phyloP scores from a whole-genome alignment of 2,797 vertebrate genomes.

The Menidia menidia region DNA sequence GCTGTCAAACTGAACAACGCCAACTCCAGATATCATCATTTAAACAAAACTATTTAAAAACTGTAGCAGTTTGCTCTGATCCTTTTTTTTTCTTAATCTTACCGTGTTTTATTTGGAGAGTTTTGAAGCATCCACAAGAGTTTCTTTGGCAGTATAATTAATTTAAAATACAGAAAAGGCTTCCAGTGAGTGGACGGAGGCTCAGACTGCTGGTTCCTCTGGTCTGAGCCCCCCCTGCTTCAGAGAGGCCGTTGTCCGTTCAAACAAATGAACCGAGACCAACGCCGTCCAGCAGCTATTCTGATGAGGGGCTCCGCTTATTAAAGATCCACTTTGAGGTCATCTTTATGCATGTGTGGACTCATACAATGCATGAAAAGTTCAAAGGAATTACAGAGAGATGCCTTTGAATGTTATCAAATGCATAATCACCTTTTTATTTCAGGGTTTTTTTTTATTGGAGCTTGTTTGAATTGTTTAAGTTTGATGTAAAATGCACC shows the following conservation, averaged over 20 bases:
- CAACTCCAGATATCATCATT: not conserved
- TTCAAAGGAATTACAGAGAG: not conserved
- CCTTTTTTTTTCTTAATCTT: constrained; percentile 31
- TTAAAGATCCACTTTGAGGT: not conserved
- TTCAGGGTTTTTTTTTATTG: not conserved
- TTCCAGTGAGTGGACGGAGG: constrained; percentile 19
- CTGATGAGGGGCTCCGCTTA: constrained; percentile 16
- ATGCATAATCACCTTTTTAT: not conserved
- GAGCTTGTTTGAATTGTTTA: not conserved
- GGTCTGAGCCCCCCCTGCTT: constrained; percentile 68
- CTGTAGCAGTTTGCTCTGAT: not conserved
- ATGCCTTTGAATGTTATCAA: not conserved
- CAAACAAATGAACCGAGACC: constrained; percentile 51
- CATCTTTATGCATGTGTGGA: not conserved
- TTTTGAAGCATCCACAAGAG: constrained; percentile 10
- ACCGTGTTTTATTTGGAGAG: constrained; percentile 3
- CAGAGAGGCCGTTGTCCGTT: constrained; percentile 49
- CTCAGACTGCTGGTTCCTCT: constrained; percentile 58
- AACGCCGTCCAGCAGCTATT: constrained; percentile 17
- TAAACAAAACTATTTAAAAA: not conserved
- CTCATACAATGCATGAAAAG: too few species aligned
- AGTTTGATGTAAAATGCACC: not conserved
- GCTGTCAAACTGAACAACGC: not conserved
- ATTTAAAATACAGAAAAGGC: constrained; percentile 38
- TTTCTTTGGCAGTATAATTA: constrained; percentile 43